Conservation (phyloP, 92 coral and sea anemone genomes). For the Umimayanthus kanabou region DNA sequence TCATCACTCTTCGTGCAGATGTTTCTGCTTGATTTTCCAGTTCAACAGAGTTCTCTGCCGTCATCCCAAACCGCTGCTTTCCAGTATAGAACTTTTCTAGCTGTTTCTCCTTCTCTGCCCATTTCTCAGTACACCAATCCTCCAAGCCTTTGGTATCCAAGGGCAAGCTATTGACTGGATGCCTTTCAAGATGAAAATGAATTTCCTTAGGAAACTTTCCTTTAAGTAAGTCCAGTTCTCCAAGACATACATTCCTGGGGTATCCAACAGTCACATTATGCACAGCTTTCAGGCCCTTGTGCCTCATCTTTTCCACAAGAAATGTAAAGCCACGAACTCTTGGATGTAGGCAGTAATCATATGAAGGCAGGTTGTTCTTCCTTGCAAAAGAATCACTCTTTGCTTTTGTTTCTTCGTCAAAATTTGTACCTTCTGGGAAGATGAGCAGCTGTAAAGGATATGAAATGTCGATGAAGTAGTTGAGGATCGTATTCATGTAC, state of each 20-base stretch:
- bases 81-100: conserved; percentile 70
- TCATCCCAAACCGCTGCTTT: conserved; percentile 57
- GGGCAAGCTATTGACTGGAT: conserved; percentile 73
- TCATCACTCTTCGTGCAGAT: conserved; percentile 53
- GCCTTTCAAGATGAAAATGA: conserved; percentile 86
- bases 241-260: conserved; percentile 64
- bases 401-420: conserved; percentile 55
- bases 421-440: conserved; percentile 96
- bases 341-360: conserved; percentile 92
- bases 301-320: conserved; percentile 78
- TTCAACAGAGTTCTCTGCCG: conserved; percentile 44
- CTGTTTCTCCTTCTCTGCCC: conserved; percentile 86
- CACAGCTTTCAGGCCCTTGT: conserved; percentile 74
- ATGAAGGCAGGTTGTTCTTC: conserved; percentile 79
- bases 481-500: conserved; percentile 73
- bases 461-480: conserved; percentile 69
- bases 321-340: conserved; percentile 92
- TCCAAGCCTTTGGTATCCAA: conserved; percentile 68
- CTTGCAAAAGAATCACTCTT: conserved; percentile 88
- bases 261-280: conserved; percentile 96
- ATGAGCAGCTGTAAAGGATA: conserved; percentile 89
- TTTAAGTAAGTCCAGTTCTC: conserved; percentile 73
- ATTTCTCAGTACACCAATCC: conserved; percentile 81
- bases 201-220: conserved; percentile 88
- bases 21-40: conserved; percentile 39